Percentiles rank a stretch among this genome's conserved stretches.
Conservation (phyloP, 2,797 vertebrate genomes). For the Onychomys torridus region DNA sequence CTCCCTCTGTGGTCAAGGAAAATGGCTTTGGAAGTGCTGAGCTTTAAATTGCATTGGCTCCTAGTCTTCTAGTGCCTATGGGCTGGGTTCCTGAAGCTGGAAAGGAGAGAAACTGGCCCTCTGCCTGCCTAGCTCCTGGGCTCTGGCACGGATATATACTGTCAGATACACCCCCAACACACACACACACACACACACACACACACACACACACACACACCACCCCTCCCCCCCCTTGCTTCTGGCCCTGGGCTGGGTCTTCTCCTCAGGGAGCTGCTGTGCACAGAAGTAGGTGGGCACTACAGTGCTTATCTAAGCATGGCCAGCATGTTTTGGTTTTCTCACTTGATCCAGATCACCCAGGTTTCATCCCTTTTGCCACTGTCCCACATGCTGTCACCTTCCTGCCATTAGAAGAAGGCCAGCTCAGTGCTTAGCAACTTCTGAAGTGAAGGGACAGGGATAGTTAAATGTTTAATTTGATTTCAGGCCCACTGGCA, state of each 20-base stretch:
- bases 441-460: slow-evolving; percentile 23
- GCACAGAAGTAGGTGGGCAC: not conserved
- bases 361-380: not conserved
- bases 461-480: not conserved
- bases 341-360: not conserved
- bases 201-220: not conserved
- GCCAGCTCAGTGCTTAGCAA: slow-evolving; percentile 25
- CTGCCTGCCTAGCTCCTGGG: not conserved
- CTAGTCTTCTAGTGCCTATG: not conserved
- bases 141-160: not conserved
- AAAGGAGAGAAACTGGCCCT: not conserved
- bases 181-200: no score
- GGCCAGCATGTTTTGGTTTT: slow-evolving; percentile 9
- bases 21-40: slow-evolving; percentile 2
- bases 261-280: not conserved
- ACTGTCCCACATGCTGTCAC: not conserved
- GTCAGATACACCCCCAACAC: not conserved
- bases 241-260: not conserved
- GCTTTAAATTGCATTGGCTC: not conserved
- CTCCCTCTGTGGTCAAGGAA: slow-evolving; percentile 55
- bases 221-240: no score
- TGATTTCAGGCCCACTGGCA: not conserved
- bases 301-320: not conserved
- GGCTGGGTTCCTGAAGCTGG: not conserved
- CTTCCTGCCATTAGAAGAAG: slow-evolving; percentile 22